phyloP scores from a whole-genome alignment of 2,888 invertebrate genomes.

The Galeruca laticollis region DNA sequence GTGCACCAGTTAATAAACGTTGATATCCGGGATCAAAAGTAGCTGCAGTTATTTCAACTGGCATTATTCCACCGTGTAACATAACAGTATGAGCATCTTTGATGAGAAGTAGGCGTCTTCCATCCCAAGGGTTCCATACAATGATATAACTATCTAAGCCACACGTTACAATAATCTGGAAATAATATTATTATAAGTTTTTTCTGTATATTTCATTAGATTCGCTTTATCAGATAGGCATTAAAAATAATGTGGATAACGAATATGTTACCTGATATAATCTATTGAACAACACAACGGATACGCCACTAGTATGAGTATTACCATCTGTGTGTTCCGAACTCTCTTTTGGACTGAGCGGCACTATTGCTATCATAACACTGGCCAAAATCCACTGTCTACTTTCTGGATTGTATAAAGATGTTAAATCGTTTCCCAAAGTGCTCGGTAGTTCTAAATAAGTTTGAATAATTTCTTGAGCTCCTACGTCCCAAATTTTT shows the following conservation, averaged over 20 bases:
- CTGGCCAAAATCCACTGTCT: constrained; percentile 78
- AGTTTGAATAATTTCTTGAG: constrained; percentile 78
- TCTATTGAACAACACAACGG: constrained; percentile 81
- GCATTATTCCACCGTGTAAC: constrained; percentile 75
- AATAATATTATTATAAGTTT: constrained; percentile 15
- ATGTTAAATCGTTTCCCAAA: constrained; percentile 69
- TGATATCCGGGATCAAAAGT: constrained; percentile 82
- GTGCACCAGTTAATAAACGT: constrained; percentile 73
- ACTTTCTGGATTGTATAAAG: constrained; percentile 74
- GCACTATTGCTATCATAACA: constrained; percentile 73
- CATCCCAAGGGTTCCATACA: constrained; percentile 83
- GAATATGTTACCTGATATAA: constrained; percentile 69
- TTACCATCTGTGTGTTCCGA: constrained; percentile 79
- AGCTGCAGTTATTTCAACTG: constrained; percentile 82
- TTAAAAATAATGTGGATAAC: no score
- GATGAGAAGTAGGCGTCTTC: constrained; percentile 76
- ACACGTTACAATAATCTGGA: constrained; percentile 74
- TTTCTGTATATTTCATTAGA: no score
- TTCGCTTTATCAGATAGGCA: no score
- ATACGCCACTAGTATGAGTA: constrained; percentile 72
- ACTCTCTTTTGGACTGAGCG: constrained; percentile 76
- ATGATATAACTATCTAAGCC: constrained; percentile 85
- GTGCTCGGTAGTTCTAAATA: constrained; percentile 75
- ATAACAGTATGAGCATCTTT: constrained; percentile 78
- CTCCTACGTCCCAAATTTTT: constrained; percentile 82